These are phyloP conservation scores for Lomographa bimaculata DNA, from an alignment of 2,888 invertebrate genomes.

Conservation along the genomic window DNA sequence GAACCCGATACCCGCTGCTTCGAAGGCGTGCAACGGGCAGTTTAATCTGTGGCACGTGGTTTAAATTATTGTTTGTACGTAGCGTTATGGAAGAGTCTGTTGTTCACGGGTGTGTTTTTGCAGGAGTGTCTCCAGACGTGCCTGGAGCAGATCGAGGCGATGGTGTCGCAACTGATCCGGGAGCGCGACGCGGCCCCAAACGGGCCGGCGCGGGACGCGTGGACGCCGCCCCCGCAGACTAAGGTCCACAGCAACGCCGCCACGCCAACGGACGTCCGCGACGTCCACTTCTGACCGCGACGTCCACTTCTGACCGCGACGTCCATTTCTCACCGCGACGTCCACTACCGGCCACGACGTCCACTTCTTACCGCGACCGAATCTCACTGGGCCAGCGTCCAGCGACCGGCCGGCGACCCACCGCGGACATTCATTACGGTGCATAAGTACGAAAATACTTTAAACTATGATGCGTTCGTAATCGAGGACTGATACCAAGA, in stretches of 20 bases:
- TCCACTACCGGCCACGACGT: slow-evolving; percentile 28
- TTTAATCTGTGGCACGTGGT: too few species aligned
- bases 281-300: slow-evolving; percentile 88
- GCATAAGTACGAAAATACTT: slow-evolving; percentile 79
- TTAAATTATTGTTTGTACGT: too few species aligned
- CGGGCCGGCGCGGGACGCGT: slow-evolving; percentile 70
- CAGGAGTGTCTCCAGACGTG: slow-evolving; percentile 93
- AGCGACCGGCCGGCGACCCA: slow-evolving; percentile 16
- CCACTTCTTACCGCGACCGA: too few species aligned
- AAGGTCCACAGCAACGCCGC: slow-evolving; percentile 89
- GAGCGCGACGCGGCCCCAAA: slow-evolving; percentile 69
- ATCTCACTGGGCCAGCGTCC: slow-evolving; percentile 16
- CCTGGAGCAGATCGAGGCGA: slow-evolving; percentile 90
- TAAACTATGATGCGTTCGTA: slow-evolving; percentile 77
- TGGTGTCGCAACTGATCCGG: slow-evolving; percentile 85
- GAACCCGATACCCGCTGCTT: too few species aligned
- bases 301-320: slow-evolving; percentile 84
- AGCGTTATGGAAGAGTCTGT: too few species aligned
- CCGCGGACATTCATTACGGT: slow-evolving; percentile 62
- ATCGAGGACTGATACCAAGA: slow-evolving; percentile 79
- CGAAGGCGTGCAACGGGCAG: too few species aligned
- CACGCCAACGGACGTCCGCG: slow-evolving; percentile 93
- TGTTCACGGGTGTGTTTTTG: slow-evolving; percentile 44
- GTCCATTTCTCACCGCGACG: slow-evolving; percentile 86
- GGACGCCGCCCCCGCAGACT: slow-evolving; percentile 77